These are phyloP conservation scores for Rhabdomys dilectus DNA, from an alignment of 2,113 vertebrate species.

Conservation along the genomic window DNA sequence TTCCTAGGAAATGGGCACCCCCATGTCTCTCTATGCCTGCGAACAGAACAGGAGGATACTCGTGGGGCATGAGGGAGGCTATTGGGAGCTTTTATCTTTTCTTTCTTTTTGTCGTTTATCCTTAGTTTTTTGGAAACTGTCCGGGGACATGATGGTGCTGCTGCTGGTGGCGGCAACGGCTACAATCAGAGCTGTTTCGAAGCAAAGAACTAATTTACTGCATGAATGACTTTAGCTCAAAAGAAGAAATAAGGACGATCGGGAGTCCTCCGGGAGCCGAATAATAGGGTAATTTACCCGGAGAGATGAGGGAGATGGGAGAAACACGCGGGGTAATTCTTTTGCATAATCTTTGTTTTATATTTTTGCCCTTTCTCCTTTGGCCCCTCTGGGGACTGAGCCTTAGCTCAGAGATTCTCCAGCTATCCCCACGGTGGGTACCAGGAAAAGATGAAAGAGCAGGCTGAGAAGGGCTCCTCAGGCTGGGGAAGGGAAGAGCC, in stretches of 20 bases:
- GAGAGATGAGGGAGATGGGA: slow-evolving; percentile 82
- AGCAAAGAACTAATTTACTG: slow-evolving; percentile 93
- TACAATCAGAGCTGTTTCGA: slow-evolving; percentile 89
- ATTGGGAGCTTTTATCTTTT: background rate
- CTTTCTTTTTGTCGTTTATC: background rate
- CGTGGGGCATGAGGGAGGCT: background rate
- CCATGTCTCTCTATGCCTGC: slow-evolving; percentile 7
- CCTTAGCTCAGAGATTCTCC: background rate
- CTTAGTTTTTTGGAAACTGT: slow-evolving; percentile 74
- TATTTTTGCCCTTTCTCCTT: slow-evolving; percentile 75
- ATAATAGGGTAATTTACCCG: slow-evolving; percentile 90
- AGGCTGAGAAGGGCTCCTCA: background rate
- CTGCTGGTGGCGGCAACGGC: slow-evolving; percentile 80
- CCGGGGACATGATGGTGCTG: slow-evolving; percentile 74
- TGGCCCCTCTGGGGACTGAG: slow-evolving; percentile 63
- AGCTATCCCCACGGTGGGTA: background rate
- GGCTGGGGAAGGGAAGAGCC: background rate
- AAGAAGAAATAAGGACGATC: slow-evolving; percentile 89
- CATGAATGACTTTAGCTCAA: slow-evolving; percentile 92
- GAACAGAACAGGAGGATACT: slow-evolving; percentile 25
- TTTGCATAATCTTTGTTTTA: slow-evolving; percentile 85
- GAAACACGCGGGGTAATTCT: slow-evolving; percentile 78
- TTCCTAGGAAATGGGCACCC: slow-evolving; percentile 56
- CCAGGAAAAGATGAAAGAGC: slow-evolving; percentile 8
- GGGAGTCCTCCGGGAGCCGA: slow-evolving; percentile 88